Percentiles rank a stretch among this genome's conserved stretches.
Evolutionary conservation across 2,888 invertebrate genomes (phyloP).

Genomic region (Ethmia dodecea): DNA sequence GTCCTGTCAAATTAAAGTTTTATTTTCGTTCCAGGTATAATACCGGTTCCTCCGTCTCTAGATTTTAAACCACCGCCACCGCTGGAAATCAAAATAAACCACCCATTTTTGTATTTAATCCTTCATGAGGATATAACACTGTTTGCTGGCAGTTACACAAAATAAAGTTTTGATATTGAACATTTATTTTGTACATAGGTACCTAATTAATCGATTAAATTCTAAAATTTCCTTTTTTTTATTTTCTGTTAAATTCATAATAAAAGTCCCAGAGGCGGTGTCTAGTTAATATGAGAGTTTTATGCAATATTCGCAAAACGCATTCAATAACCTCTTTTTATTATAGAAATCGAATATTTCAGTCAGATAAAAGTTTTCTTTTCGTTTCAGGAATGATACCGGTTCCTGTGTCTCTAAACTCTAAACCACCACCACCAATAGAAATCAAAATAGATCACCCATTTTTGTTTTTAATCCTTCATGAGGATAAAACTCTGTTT

Average conservation of each 20-base stretch:
- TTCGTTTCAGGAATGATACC: no score
- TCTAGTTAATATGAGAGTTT: no score
- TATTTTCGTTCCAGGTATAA: not conserved
- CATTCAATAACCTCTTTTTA: no score
- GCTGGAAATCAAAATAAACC: constrained; percentile 9
- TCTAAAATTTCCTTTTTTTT: no score
- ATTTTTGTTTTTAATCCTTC: constrained; percentile 33
- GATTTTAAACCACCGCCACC: not conserved
- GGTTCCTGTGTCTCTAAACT: constrained; percentile 13
- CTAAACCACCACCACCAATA: constrained; percentile 19
- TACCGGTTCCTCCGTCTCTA: not conserved
- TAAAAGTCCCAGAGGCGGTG: no score
- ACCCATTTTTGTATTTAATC: constrained; percentile 20
- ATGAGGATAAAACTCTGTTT: constrained; percentile 33
- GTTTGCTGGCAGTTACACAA: constrained; percentile 32
- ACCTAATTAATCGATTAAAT: no score
- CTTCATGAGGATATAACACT: constrained; percentile 30
- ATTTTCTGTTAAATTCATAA: no score
- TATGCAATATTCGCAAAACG: no score
- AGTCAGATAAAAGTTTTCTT: not conserved
- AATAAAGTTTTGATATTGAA: no score
- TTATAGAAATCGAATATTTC: no score
- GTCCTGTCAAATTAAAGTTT: not conserved
- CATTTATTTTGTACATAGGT: no score
- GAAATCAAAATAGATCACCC: constrained; percentile 32